phyloP scores from a whole-genome alignment of 2,888 invertebrate species.

The Limnephilus rhombicus region DNA sequence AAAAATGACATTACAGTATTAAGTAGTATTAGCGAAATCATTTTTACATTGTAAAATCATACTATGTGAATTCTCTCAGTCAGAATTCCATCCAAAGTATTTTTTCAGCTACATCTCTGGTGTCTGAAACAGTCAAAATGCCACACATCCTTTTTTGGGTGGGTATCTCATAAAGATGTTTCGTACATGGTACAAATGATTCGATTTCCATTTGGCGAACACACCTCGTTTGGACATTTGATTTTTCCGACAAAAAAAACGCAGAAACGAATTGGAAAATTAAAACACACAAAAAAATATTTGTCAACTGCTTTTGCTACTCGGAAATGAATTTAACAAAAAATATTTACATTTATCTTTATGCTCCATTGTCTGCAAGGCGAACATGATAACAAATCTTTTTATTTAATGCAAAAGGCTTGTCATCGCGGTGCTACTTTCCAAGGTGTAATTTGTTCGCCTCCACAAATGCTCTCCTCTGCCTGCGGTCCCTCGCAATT shows the following conservation, averaged over 20 bases:
- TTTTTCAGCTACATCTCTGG: conserved; percentile 2
- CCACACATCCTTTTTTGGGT: conserved; percentile 8
- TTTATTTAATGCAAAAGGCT: too few species aligned
- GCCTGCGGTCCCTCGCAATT: too few species aligned
- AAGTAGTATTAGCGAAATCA: background rate
- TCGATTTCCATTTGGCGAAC: conserved; percentile 38
- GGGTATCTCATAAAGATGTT: conserved; percentile 28
- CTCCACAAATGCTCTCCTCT: too few species aligned
- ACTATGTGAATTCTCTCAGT: background rate
- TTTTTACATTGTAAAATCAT: background rate
- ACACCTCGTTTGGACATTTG: conserved; percentile 11
- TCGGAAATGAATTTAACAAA: too few species aligned
- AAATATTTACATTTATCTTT: too few species aligned
- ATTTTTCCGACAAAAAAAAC: background rate
- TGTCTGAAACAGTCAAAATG: background rate
- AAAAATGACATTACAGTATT: too few species aligned
- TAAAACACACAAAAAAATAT: background rate
- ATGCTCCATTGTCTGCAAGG: too few species aligned
- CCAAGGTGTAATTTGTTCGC: too few species aligned
- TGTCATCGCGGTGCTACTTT: too few species aligned
- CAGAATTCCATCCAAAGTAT: background rate
- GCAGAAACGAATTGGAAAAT: background rate
- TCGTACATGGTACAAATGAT: conserved; percentile 8
- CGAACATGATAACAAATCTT: too few species aligned
- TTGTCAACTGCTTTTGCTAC: too few species aligned